Evolutionary conservation across 2,113 vertebrate species (phyloP).

Genomic region (Tonatia bakeri): DNA sequence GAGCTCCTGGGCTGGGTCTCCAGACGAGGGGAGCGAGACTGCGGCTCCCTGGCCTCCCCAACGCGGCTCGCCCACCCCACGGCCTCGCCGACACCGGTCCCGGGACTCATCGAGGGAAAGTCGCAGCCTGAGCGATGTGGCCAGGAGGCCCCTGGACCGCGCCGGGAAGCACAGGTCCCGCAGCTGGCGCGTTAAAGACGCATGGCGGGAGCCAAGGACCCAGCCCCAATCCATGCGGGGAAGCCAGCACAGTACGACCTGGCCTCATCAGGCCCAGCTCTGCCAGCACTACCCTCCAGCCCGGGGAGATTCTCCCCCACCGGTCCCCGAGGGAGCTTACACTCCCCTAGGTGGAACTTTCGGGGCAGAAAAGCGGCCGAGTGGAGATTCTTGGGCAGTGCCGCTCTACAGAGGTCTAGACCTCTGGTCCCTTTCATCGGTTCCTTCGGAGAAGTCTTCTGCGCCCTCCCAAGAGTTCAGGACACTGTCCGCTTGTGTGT

Average conservation of each 20-base stretch:
- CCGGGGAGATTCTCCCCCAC: not conserved
- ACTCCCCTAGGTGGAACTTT: not conserved
- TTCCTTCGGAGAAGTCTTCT: not conserved
- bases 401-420: not conserved
- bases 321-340: not conserved
- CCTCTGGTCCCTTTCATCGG: not conserved
- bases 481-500: not conserved
- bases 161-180: not conserved
- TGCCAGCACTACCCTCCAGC: not conserved
- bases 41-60: not conserved
- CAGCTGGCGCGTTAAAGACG: not conserved
- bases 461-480: not conserved
- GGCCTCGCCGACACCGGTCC: not conserved
- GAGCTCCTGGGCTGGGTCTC: constrained; percentile 62
- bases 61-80: not conserved
- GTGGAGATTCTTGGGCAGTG: constrained; percentile 54
- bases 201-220: not conserved
- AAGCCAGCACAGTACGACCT: not conserved
- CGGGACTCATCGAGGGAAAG: constrained; percentile 1
- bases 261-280: not conserved
- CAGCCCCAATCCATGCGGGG: not conserved
- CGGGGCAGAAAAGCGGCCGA: not conserved
- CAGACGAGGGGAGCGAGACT: constrained; percentile 71
- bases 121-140: constrained; percentile 40
- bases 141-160: not conserved